Evolutionary conservation across 2,888 invertebrate genomes (phyloP).

Genomic region (Holacanthella duospinosa): DNA sequence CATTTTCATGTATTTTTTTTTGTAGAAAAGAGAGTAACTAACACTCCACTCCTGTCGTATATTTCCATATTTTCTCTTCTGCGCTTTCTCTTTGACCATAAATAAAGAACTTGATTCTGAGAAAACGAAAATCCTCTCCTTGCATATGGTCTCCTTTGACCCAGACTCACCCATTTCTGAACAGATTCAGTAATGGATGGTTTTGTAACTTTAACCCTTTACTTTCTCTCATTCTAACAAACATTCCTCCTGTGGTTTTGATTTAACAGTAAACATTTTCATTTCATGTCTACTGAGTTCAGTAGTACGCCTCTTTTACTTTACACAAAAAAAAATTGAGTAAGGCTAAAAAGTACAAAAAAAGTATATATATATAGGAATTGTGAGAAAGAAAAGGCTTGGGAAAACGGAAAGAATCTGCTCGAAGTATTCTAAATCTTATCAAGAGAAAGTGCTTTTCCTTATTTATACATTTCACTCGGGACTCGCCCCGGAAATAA

Average conservation of each 20-base stretch:
- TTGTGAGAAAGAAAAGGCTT: background rate
- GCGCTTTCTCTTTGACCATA: no score
- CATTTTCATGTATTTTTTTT: no score
- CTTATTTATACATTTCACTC: constrained; percentile 12
- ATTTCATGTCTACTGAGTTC: background rate
- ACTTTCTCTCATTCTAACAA: no score
- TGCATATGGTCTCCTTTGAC: no score
- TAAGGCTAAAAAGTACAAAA: background rate
- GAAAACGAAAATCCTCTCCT: no score
- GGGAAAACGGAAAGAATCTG: background rate
- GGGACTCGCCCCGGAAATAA: constrained; percentile 13
- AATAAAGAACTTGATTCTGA: no score
- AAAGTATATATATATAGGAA: no score
- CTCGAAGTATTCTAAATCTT: constrained; percentile 19
- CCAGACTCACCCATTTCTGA: no score
- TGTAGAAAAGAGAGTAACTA: no score
- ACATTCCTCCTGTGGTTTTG: background rate
- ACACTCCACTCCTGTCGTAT: no score
- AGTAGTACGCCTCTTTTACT: background rate
- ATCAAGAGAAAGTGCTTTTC: constrained; percentile 17
- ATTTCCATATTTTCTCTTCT: background rate
- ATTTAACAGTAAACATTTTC: background rate
- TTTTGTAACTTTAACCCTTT: background rate
- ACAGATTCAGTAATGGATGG: background rate
- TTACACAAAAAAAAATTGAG: background rate